Percentiles rank a stretch among this genome's conserved stretches.
Conservation (phyloP, 2,797 vertebrate species). For the Rhinella marina region DNA sequence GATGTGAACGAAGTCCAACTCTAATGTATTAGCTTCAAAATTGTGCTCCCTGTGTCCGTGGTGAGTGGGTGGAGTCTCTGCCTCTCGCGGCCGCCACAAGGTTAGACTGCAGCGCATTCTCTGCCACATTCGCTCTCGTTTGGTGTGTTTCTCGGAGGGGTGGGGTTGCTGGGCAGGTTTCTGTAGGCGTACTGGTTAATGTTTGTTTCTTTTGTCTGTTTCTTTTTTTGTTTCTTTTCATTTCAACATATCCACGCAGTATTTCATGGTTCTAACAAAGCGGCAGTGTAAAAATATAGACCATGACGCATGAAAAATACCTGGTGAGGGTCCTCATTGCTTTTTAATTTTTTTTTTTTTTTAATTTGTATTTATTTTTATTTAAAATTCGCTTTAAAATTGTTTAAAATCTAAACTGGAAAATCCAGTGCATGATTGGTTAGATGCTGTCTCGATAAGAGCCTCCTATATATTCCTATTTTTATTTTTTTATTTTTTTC, state of each 20-base stretch:
- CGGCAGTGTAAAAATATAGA: conserved; percentile 80
- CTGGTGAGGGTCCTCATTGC: conserved; percentile 87
- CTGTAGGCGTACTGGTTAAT: conserved; percentile 82
- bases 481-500: neutral
- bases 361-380: conserved; percentile 71
- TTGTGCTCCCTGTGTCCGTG: too few species aligned
- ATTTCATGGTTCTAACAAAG: conserved; percentile 87
- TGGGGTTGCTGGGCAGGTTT: conserved; percentile 67
- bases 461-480: neutral
- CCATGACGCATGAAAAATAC: conserved; percentile 86
- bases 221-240: conserved; percentile 84
- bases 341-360: conserved; percentile 77
- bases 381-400: conserved; percentile 65
- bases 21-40: too few species aligned
- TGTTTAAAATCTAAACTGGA: conserved; percentile 67
- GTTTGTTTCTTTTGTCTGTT: conserved; percentile 86
- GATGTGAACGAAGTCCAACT: neutral
- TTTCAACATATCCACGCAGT: conserved; percentile 87
- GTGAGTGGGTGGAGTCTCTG: too few species aligned
- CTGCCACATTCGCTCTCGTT: neutral
- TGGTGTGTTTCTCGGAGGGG: neutral
- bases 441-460: conserved; percentile 79
- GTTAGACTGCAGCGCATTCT: neutral
- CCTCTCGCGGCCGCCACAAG: too few species aligned
- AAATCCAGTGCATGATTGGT: conserved; percentile 82